phyloP scores from a whole-genome alignment of 2,888 invertebrate genomes.

The Mimachlamys varia region DNA sequence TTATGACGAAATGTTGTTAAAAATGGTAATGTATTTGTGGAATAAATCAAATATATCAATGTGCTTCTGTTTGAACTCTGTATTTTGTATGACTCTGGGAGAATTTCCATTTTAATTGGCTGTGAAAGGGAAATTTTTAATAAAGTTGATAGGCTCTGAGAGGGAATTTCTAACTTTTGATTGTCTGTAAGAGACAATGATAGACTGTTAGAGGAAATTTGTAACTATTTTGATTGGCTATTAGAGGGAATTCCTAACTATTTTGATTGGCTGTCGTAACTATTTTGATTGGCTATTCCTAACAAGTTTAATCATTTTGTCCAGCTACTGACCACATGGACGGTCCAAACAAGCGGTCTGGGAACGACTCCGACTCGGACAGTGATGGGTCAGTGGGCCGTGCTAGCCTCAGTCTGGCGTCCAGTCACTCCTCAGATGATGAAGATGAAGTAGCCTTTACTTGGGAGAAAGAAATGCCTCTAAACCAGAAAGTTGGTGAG shows the following conservation, averaged over 20 bases:
- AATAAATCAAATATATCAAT: no score
- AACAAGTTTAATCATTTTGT: background rate
- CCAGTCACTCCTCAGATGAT: constrained; percentile 97
- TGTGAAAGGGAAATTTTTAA: no score
- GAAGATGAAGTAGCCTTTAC: constrained; percentile 86
- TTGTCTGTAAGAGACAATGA: background rate
- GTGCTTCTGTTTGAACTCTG: no score
- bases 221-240: background rate
- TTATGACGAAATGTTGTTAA: no score
- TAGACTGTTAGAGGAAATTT: background rate
- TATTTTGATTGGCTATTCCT: background rate
- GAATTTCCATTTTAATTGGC: no score
- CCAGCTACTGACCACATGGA: constrained; percentile 21
- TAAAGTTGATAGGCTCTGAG: no score
- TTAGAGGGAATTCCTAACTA: background rate
- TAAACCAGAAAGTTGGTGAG: constrained; percentile 74
- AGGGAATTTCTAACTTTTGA: no score
- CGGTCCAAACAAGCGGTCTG: constrained; percentile 39
- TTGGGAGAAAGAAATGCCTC: constrained; percentile 74
- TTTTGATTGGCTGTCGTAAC: background rate
- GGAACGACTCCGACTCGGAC: constrained; percentile 92
- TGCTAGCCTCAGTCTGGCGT: constrained; percentile 90
- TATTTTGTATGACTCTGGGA: no score
- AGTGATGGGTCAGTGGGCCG: constrained; percentile 82
- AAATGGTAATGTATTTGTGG: no score